These are phyloP conservation scores for rabbit (Oryctolagus cuniculus) DNA, from an alignment of 2,113 vertebrate genomes.

Conservation along the genomic window mOryCun1.1 NC_091433.1:22468501-22469000, in stretches of 20 bases:
- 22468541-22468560: not conserved
- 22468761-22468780: slow-evolving; percentile 58
- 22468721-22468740: slow-evolving; percentile 5
- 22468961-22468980: slow-evolving; percentile 27
- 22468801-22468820: slow-evolving; percentile 55
- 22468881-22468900: slow-evolving; percentile 46
- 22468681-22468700: slow-evolving; percentile 4
- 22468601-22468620: slow-evolving; percentile 34
- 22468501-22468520: not conserved
- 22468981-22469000: not conserved
- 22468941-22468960: not conserved
- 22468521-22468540: not conserved
- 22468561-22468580: slow-evolving; percentile 54
- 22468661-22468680: slow-evolving; percentile 62
- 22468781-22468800: slow-evolving; percentile 61
- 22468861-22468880: slow-evolving; percentile 36
- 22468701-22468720: slow-evolving; percentile 38
- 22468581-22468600: slow-evolving; percentile 14
- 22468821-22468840: slow-evolving; percentile 52
- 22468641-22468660: not conserved
- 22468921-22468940: not conserved
- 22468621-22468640: slow-evolving; percentile 56
- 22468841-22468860: slow-evolving; percentile 15
- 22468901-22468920: slow-evolving; percentile 21
- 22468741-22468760: slow-evolving; percentile 46